Evolutionary conservation across 1,140 invertebrate genomes (phyloP).

Genomic region (Notospermus geniculatus): DNA sequence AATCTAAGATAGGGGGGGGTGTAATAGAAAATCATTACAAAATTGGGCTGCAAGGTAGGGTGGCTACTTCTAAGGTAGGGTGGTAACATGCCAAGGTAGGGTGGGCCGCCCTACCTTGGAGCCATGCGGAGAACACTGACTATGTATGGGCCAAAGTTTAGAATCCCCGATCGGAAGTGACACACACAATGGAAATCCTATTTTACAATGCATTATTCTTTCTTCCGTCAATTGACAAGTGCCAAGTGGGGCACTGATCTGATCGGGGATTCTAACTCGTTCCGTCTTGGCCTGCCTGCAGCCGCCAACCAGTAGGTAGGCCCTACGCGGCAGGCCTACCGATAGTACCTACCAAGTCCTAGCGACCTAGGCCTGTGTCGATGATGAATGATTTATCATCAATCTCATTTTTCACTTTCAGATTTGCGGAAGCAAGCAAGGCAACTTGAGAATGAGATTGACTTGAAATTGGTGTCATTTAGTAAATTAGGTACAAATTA

Average conservation of each 20-base stretch:
- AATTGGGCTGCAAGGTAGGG: no score
- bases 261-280: neutral
- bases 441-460: conserved; percentile 93
- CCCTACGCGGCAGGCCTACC: neutral
- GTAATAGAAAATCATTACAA: no score
- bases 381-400: neutral
- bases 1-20: no score
- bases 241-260: neutral
- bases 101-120: no score
- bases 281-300: neutral
- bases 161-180: no score
- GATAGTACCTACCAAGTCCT: neutral
- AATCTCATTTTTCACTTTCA: conserved; percentile 48
- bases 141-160: no score
- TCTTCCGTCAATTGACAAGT: neutral
- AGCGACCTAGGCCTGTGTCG: neutral
- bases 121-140: no score
- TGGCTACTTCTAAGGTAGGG: no score
- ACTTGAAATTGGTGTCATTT: conserved; percentile 90
- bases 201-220: no score
- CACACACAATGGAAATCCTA: no score
- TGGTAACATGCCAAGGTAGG: no score
- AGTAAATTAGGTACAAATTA: conserved; percentile 82
- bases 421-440: conserved; percentile 90
- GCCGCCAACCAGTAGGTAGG: neutral